Percentiles rank a stretch among this genome's conserved stretches.
Conservation (phyloP, 1,140 invertebrate species). For the Asbolus verrucosus region DNA sequence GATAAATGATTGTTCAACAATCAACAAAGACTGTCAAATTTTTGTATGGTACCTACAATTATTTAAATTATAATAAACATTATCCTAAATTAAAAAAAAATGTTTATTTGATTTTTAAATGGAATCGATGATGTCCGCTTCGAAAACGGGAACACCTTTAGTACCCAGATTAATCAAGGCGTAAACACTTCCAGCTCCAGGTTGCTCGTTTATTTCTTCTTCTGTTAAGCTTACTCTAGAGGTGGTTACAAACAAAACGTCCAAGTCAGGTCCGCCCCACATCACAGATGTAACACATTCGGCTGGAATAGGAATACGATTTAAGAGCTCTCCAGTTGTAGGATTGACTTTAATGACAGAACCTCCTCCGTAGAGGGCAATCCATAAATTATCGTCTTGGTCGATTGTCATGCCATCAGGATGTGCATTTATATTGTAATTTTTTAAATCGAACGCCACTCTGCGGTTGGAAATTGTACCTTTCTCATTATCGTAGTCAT, state of each 20-base stretch:
- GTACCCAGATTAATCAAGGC: slow-evolving; percentile 74
- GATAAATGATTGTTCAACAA: slow-evolving; percentile 34
- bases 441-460: slow-evolving; percentile 65
- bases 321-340: slow-evolving; percentile 67
- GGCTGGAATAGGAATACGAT: slow-evolving; percentile 73
- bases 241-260: slow-evolving; percentile 81
- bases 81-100: neutral
- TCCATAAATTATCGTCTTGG: slow-evolving; percentile 72
- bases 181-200: slow-evolving; percentile 78
- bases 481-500: slow-evolving; percentile 77
- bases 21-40: slow-evolving; percentile 46
- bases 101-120: slow-evolving; percentile 6
- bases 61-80: slow-evolving; percentile 34
- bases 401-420: slow-evolving; percentile 81
- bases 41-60: slow-evolving; percentile 46
- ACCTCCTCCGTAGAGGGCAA: slow-evolving; percentile 69
- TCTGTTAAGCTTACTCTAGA: slow-evolving; percentile 65
- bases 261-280: slow-evolving; percentile 80
- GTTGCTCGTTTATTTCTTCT: slow-evolving; percentile 69
- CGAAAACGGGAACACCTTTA: slow-evolving; percentile 65
- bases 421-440: slow-evolving; percentile 61
- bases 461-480: slow-evolving; percentile 66
- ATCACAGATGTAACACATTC: slow-evolving; percentile 80
- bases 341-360: slow-evolving; percentile 69
- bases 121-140: slow-evolving; percentile 36